Evolutionary conservation across 53 echinoderm and acorn worm species (phyloP).

Genomic region (Paracentrotus lividus): DNA sequence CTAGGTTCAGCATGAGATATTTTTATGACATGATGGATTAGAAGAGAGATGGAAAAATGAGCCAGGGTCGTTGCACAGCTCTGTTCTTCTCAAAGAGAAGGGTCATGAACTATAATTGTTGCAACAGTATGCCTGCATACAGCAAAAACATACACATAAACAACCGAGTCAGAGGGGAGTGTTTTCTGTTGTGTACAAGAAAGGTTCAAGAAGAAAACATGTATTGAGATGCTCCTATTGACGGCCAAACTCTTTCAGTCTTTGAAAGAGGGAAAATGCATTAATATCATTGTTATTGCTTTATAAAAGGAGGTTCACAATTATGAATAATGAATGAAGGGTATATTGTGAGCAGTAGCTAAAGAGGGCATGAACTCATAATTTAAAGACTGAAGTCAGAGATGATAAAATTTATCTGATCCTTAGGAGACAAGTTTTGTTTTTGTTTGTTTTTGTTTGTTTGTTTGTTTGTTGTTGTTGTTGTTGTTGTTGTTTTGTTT

Average conservation of each 20-base stretch:
- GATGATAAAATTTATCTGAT: no score
- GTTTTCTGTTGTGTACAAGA: not conserved
- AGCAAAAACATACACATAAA: conserved; percentile 18
- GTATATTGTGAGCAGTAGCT: not conserved
- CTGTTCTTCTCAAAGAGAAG: not conserved
- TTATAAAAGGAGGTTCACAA: not conserved
- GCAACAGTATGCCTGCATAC: conserved; percentile 3
- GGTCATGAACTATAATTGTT: conserved; percentile 44
- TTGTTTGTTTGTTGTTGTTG: no score
- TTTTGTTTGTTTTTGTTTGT: no score
- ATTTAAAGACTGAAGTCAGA: not conserved
- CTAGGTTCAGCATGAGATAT: conserved; percentile 33
- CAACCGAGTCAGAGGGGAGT: conserved; percentile 16
- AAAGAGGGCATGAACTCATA: not conserved
- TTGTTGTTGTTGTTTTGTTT: no score
- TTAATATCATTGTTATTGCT: not conserved
- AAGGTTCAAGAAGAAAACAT: not conserved
- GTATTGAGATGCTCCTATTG: not conserved
- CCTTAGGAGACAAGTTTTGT: no score
- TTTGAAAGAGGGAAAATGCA: not conserved
- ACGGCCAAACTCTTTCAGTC: conserved; percentile 2
- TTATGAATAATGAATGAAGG: not conserved
- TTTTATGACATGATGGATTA: conserved; percentile 52
- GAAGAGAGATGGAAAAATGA: conserved; percentile 21
- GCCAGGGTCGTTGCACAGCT: conserved; percentile 25